These are phyloP conservation scores for Sebastes dallii DNA, from an alignment of 2,797 vertebrate species.

Conservation along the genomic window DNA sequence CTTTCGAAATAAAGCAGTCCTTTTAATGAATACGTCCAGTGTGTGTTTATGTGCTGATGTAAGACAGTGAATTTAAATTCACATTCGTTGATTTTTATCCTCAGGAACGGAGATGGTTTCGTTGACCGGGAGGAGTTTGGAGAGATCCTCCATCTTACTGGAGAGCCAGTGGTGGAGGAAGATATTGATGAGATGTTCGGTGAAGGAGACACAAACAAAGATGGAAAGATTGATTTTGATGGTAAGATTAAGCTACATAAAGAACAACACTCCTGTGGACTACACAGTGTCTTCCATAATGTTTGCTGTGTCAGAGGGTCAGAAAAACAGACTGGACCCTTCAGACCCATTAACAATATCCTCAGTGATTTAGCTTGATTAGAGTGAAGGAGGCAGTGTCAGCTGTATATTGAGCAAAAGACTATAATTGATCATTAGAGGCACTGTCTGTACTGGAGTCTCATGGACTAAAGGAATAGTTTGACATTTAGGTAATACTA, in stretches of 20 bases:
- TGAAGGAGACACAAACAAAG: constrained; percentile 84
- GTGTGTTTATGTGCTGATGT: neutral
- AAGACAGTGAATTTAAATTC: neutral
- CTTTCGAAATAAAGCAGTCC: neutral
- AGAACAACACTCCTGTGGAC: neutral
- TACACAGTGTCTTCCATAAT: neutral
- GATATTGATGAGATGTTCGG: constrained; percentile 84
- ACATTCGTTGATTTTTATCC: neutral
- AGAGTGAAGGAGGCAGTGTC: neutral
- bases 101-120: constrained; percentile 84
- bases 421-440: neutral
- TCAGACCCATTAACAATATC: neutral
- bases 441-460: neutral
- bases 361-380: neutral
- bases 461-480: neutral
- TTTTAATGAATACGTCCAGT: neutral
- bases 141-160: constrained; percentile 77
- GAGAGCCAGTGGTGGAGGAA: constrained; percentile 78
- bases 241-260: constrained; percentile 63
- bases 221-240: constrained; percentile 85
- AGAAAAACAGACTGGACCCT: neutral
- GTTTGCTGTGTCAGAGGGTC: neutral
- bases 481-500: neutral
- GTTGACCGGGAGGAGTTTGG: constrained; percentile 83
- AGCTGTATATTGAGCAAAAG: neutral